These are phyloP conservation scores for Halcyon leucocephala DNA, from an alignment of 2,797 vertebrate species.

Conservation along the genomic window DNA sequence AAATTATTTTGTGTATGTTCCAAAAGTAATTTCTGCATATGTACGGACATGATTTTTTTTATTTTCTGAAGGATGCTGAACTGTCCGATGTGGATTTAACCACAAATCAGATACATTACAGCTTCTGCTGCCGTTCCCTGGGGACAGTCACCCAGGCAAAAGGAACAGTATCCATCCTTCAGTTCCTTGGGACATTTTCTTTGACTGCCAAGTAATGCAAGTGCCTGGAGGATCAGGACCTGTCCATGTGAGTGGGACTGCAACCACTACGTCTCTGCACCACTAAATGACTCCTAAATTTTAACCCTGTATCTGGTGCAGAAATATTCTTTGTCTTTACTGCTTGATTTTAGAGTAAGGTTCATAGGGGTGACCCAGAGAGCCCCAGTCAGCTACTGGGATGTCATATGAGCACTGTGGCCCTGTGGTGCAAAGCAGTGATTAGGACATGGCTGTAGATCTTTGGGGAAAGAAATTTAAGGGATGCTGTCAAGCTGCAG, in stretches of 20 bases:
- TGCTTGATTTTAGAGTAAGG: neutral
- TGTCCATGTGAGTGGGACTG: neutral
- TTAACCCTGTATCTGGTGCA: neutral
- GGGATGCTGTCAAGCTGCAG: neutral
- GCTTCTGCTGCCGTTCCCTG: neutral
- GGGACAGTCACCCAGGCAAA: neutral
- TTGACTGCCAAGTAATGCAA: neutral
- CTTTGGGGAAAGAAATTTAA: neutral
- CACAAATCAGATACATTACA: neutral
- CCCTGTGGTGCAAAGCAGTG: neutral
- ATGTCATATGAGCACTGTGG: neutral
- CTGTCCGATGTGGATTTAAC: neutral
- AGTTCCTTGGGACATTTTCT: neutral
- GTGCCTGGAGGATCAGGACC: neutral
- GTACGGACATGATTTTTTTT: neutral
- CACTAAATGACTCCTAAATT: neutral
- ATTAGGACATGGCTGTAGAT: neutral
- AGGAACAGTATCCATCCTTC: neutral
- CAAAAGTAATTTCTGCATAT: neutral
- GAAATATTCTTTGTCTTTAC: neutral
- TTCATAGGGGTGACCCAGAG: neutral
- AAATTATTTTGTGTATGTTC: neutral
- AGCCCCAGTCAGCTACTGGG: neutral
- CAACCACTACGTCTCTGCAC: rapidly evolving
- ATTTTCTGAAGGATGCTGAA: neutral